Conservation (phyloP, 2,888 invertebrate genomes). For the Cheilosia urbana region DNA sequence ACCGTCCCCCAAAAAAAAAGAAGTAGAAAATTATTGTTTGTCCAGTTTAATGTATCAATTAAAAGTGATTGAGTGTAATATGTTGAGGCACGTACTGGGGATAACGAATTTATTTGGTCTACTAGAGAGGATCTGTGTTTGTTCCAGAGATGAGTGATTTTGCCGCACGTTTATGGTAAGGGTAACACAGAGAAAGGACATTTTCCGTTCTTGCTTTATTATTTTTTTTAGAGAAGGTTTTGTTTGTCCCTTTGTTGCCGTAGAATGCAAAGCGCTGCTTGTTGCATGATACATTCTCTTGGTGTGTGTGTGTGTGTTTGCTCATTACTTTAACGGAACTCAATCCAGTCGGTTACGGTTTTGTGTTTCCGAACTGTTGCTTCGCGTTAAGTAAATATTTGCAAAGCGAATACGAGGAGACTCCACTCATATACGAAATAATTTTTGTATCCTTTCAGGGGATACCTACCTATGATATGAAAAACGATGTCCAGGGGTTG, state of each 20-base stretch:
- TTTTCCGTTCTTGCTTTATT: slow-evolving; percentile 31
- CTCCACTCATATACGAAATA: slow-evolving; percentile 50
- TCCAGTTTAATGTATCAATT: slow-evolving; percentile 84
- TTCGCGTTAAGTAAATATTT: slow-evolving; percentile 72
- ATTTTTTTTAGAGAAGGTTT: slow-evolving; percentile 46
- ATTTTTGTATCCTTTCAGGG: slow-evolving; percentile 50
- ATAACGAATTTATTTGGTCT: slow-evolving; percentile 68
- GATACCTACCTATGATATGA: not conserved
- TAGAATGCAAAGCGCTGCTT: slow-evolving; percentile 62
- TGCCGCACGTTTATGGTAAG: not conserved
- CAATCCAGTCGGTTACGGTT: slow-evolving; percentile 22
- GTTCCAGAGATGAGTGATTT: slow-evolving; percentile 1
- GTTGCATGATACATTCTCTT: slow-evolving; percentile 48
- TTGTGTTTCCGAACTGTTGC: slow-evolving; percentile 71
- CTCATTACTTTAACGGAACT: slow-evolving; percentile 58
- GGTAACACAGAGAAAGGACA: slow-evolving; percentile 66
- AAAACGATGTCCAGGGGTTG: not conserved
- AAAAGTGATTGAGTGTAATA: slow-evolving; percentile 84
- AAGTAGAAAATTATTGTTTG: slow-evolving; percentile 69
- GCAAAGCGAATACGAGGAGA: slow-evolving; percentile 46
- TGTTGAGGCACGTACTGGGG: slow-evolving; percentile 81
- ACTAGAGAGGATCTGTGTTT: slow-evolving; percentile 42
- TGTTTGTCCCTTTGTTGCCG: slow-evolving; percentile 15
- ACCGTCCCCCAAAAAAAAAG: slow-evolving; percentile 6
- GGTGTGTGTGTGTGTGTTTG: slow-evolving; percentile 22